Conservation (phyloP, 2,113 vertebrate genomes). For the Madoqua kirkii region DNA sequence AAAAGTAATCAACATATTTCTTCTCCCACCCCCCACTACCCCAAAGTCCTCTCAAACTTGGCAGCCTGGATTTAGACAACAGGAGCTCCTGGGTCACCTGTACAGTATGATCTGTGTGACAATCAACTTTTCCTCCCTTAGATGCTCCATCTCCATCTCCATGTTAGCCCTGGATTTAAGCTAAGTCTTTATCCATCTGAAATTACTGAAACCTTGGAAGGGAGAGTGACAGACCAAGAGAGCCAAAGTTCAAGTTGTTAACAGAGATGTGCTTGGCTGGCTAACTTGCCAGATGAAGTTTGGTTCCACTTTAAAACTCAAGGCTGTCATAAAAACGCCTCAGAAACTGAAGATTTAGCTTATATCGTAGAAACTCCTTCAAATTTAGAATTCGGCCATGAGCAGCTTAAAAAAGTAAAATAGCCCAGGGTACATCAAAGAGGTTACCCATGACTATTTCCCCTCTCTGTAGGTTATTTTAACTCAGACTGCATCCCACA, state of each 20-base stretch:
- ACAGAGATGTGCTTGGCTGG: conserved; percentile 63
- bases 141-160: neutral
- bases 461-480: conserved; percentile 13
- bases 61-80: neutral
- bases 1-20: neutral
- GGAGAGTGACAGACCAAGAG: conserved; percentile 50
- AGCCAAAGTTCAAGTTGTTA: conserved; percentile 56
- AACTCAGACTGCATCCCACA: conserved; percentile 59
- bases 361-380: neutral
- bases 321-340: conserved; percentile 44
- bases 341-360: neutral
- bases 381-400: conserved; percentile 64
- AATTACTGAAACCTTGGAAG: neutral
- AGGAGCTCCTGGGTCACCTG: neutral
- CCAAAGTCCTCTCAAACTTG: neutral
- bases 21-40: neutral
- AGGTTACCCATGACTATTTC: conserved; percentile 71
- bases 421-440: conserved; percentile 64
- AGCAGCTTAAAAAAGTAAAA: conserved; percentile 39
- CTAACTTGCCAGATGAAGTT: conserved; percentile 71
- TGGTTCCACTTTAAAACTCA: conserved; percentile 70
- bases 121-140: neutral
- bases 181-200: neutral
- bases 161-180: neutral
- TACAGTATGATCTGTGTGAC: neutral